These are phyloP conservation scores for Hozukius guyotensis DNA, from an alignment of 2,797 vertebrate genomes.

Conservation along the genomic window DNA sequence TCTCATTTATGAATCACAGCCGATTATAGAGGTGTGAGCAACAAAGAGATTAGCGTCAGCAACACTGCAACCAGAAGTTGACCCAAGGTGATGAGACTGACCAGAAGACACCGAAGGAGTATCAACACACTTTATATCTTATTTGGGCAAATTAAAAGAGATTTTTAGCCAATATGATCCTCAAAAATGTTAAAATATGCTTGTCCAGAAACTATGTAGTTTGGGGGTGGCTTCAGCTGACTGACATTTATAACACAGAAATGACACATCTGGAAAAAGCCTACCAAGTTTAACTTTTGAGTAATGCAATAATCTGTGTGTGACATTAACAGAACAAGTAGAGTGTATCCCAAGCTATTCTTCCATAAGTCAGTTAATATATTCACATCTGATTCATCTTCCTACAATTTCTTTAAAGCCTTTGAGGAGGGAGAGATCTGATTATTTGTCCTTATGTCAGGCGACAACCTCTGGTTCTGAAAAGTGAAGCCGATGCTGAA, in stretches of 20 bases:
- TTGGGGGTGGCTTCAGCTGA: background rate
- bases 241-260: background rate
- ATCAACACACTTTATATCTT: background rate
- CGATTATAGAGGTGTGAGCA: slow-evolving; percentile 28
- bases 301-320: background rate
- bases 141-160: background rate
- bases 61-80: background rate
- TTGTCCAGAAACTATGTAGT: no score
- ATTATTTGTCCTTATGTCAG: no score
- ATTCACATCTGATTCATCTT: background rate
- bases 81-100: background rate
- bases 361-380: no score
- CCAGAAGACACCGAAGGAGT: background rate
- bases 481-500: no score
- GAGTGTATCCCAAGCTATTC: no score
- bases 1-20: slow-evolving; percentile 55
- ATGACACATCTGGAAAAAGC: background rate
- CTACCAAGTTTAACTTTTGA: background rate
- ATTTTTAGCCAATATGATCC: background rate
- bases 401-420: background rate
- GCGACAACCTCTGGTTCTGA: no score
- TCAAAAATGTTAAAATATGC: background rate
- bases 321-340: no score
- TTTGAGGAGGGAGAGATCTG: no score
- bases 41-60: slow-evolving; percentile 19